These are phyloP conservation scores for Gymnoscopelus braueri DNA, from an alignment of 2,797 vertebrate species.

Conservation along the genomic window DNA sequence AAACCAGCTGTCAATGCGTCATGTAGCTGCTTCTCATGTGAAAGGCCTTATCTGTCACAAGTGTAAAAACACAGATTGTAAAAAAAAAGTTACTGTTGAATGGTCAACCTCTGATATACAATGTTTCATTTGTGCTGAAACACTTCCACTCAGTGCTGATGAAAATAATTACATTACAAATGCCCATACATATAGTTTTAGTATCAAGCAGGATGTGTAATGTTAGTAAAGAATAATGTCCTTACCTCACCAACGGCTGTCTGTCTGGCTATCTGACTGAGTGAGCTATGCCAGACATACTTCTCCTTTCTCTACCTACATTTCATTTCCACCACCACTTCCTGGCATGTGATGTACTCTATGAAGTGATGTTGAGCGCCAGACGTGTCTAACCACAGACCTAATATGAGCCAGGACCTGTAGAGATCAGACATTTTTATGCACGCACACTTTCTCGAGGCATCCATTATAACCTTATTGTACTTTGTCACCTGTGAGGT, in stretches of 20 bases:
- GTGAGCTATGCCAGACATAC: conserved; percentile 61
- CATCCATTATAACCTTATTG: too few species aligned
- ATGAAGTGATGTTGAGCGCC: conserved; percentile 6
- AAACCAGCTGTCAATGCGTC: neutral
- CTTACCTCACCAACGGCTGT: conserved; percentile 55
- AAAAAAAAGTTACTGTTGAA: neutral
- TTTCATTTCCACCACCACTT: conserved; percentile 79
- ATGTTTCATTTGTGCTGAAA: neutral
- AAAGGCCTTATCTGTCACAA: neutral
- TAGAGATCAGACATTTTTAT: too few species aligned
- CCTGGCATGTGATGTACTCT: conserved; percentile 66
- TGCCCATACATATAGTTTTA: neutral
- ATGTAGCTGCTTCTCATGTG: conserved; percentile 9
- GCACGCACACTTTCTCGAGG: too few species aligned
- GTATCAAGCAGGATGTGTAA: neutral
- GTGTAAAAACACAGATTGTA: neutral
- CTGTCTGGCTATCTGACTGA: conserved; percentile 31
- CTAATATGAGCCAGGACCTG: neutral
- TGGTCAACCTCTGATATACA: neutral
- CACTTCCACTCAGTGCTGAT: neutral
- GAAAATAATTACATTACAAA: neutral
- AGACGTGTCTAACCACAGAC: neutral
- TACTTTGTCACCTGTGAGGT: too few species aligned
- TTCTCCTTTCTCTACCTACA: conserved; percentile 76
- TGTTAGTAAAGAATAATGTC: neutral